Base-by-base conservation (phyloP, 2,888 invertebrate genomes). In the Aphodius sticticus region DNA sequence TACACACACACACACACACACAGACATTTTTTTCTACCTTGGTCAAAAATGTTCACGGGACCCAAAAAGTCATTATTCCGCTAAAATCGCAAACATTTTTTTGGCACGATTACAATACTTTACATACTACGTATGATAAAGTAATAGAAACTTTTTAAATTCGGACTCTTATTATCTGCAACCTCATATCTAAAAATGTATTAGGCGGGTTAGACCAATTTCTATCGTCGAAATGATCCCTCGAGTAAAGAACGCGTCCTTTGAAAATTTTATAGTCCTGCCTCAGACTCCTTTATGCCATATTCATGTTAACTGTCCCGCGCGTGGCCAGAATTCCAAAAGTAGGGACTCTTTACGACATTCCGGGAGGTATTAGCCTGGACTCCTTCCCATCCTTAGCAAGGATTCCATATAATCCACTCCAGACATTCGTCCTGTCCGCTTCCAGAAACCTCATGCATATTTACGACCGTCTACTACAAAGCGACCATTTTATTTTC, bases 261-360 rank as follows among this genome's bases (percentile, higher is more conserved):
- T 53, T 53, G 12, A 53, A 53, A 53, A 53, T 53, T 53, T 53
- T 53, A 53, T 53, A 7, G 53, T 53, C 53, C 53, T 12, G 9
- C 12, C 53, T 12, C 53, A 1, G 53, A 53, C 53, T 53, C 7
- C 53, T 53, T 53, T 53, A 53, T 53, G 53, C 53, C 53, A 53
- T 53, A 53, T 53, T 53, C 53, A 53, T 53, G 53, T 53, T 53
- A 53, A 53, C 53, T 53, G 53, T 53, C 53, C 53, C 53, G 53
- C 53, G 53, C 53, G 53, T 53, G 53, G 53, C 53, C 53, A 53
- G 53, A 53, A 53, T 53, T 9, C 53, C 53, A 53, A 53, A 53
- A 53, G 53, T 53, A 53, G 53, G 53, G 53, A 7, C 53, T 53
- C 53, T 53, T 53, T 53, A 53, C 53, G 53, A 53, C 53, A 53